phyloP scores from a whole-genome alignment of 2,113 vertebrate species.

The Callospermophilus lateralis region DNA sequence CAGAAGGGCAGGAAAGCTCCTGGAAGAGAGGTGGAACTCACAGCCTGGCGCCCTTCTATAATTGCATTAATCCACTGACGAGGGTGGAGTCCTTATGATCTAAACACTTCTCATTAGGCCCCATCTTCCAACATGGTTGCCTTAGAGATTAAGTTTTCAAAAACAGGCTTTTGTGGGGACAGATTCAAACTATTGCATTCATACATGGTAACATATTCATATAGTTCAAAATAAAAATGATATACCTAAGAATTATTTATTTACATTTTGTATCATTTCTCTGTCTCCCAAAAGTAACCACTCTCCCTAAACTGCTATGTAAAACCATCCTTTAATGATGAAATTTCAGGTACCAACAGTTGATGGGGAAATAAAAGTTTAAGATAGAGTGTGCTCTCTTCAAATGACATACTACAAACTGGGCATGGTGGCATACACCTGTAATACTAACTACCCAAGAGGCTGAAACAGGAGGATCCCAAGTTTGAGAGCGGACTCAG shows the following conservation, averaged over 20 bases:
- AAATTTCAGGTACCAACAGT: neutral
- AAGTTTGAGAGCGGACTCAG: neutral
- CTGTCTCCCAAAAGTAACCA: neutral
- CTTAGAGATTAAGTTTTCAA: neutral
- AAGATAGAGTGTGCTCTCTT: neutral
- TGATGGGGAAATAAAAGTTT: constrained; percentile 49
- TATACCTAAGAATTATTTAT: neutral
- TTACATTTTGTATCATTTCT: neutral
- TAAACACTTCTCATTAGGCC: neutral
- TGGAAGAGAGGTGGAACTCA: neutral
- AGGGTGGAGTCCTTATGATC: neutral
- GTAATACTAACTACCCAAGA: neutral
- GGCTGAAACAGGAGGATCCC: neutral
- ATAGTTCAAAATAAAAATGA: constrained; percentile 46
- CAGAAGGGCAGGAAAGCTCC: neutral
- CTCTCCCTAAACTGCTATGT: constrained; percentile 21
- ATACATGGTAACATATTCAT: neutral
- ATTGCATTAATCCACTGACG: neutral
- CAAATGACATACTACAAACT: neutral
- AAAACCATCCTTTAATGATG: constrained; percentile 57
- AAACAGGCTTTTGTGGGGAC: too few species aligned
- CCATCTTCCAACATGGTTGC: neutral
- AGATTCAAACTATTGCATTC: neutral
- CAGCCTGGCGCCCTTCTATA: neutral
- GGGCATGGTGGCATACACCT: neutral